Base-by-base conservation (phyloP, 2,888 invertebrate species). In the Sinelater perroti region DNA sequence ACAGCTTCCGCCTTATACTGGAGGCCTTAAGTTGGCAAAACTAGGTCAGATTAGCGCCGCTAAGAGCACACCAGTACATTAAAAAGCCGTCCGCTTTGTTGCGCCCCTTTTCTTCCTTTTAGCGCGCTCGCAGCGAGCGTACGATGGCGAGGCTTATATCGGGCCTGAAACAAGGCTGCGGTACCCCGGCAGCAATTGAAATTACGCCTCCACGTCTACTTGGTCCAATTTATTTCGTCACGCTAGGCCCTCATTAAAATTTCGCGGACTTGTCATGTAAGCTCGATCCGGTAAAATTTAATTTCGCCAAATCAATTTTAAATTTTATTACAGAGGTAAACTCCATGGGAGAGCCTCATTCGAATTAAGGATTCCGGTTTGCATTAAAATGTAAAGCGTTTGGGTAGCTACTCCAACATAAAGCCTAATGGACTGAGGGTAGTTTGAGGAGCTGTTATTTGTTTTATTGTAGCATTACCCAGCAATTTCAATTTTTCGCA, bases 41-140 rank as follows among this genome's bases (percentile, higher is more conserved):
- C 47, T 55, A 55, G 55, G 55, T 55, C 55, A 55, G 55, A 55
- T 55, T 55, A 55, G 40, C 40, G 49, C 47, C 31, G 49, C 55
- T 55, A 55, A 55, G 49, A 49, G 24, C 38, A 26, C 42, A 40
- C 40, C 20, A 49, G 40, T 40, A 55, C 55, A 55, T 55, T 55
- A 55, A 55, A 55, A 55, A 49, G 55, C 47, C 24, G 21, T 35
- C 30, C 30, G 20, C 40, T 55, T 47, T n/a, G n/a, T 26, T 44
- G 17, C 11, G 17, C 18, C 14, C 10, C 14, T 47, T 55, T 38
- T 47, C 17, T 28, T 38, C 26, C 31, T 47, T 54, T 53, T 47
- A 20, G 11, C 20, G 20, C 21, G 18, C 1, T 13, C 6, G 4
- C n/a, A n/a, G n/a, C n/a, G n/a, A n/a, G n/a, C n/a, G n/a, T n/a